Percentiles rank a stretch among this genome's conserved stretches.
Conservation (phyloP, 2,113 vertebrate genomes). For the Ariopsis seemanni region DNA sequence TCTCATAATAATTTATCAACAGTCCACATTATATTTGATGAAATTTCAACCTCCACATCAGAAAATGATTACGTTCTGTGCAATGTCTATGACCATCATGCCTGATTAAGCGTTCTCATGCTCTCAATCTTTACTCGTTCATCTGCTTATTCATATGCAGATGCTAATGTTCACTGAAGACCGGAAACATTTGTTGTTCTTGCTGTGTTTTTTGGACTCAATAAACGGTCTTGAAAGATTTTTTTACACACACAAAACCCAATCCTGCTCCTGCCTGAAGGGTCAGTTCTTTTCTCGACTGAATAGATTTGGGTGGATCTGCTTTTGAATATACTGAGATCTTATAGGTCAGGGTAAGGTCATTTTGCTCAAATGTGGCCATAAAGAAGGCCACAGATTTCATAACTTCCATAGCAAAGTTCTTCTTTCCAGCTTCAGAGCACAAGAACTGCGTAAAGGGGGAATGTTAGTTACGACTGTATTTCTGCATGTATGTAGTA, state of each 20-base stretch:
- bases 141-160: slow-evolving; percentile 27
- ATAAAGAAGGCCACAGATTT: background rate
- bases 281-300: slow-evolving; percentile 7
- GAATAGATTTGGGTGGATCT: background rate
- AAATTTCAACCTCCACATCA: background rate
- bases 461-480: background rate
- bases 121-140: background rate
- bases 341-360: slow-evolving; percentile 24
- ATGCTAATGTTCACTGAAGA: slow-evolving; percentile 18
- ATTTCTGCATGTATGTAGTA: background rate
- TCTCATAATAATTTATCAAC: background rate
- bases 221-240: slow-evolving; percentile 9
- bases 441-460: background rate
- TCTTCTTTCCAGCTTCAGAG: background rate
- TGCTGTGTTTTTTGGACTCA: background rate
- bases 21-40: background rate
- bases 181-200: slow-evolving; percentile 43
- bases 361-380: background rate
- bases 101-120: background rate
- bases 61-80: background rate
- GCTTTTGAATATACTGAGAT: slow-evolving; percentile 11
- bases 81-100: background rate
- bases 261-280: slow-evolving; percentile 14
- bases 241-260: background rate
- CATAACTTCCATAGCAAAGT: slow-evolving; percentile 26